A percentile compares a stretch with the other conserved stretches of the same genome.
Evolutionary conservation across 2,113 vertebrate species (phyloP).

Genomic region (Campylomormyrus numenius): DNA sequence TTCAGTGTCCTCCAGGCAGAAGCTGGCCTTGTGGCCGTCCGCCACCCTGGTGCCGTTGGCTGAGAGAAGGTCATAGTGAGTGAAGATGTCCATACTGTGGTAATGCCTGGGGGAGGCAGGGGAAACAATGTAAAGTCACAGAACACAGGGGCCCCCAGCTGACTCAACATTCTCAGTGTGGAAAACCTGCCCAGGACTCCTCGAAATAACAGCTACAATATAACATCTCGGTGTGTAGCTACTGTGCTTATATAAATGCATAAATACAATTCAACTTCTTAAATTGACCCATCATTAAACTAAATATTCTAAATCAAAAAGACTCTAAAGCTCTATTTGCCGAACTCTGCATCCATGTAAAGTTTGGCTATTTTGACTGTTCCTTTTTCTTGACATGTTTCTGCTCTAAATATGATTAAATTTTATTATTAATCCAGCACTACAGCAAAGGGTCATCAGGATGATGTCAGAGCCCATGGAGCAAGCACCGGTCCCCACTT

Average conservation of each 20-base stretch:
- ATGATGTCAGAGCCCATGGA: constrained; percentile 10
- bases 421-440: background rate
- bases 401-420: background rate
- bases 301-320: background rate
- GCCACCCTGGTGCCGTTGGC: constrained; percentile 87
- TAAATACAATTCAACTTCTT: background rate
- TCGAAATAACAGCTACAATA: background rate
- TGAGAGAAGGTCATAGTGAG: constrained; percentile 87
- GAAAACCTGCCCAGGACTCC: background rate
- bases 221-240: background rate
- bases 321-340: background rate
- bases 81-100: constrained; percentile 98
- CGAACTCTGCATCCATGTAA: background rate
- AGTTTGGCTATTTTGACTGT: background rate
- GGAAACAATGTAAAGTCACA: constrained; percentile 12
- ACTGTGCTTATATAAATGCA: background rate
- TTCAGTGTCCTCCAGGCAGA: constrained; percentile 91
- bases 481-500: background rate
- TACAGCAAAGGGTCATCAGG: background rate
- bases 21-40: constrained; percentile 95
- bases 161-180: background rate
- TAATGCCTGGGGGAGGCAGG: constrained; percentile 71
- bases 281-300: background rate
- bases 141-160: background rate
- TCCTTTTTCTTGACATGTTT: background rate